Conservation (phyloP, 2,797 vertebrate genomes). For the Cyclura pinguis region DNA sequence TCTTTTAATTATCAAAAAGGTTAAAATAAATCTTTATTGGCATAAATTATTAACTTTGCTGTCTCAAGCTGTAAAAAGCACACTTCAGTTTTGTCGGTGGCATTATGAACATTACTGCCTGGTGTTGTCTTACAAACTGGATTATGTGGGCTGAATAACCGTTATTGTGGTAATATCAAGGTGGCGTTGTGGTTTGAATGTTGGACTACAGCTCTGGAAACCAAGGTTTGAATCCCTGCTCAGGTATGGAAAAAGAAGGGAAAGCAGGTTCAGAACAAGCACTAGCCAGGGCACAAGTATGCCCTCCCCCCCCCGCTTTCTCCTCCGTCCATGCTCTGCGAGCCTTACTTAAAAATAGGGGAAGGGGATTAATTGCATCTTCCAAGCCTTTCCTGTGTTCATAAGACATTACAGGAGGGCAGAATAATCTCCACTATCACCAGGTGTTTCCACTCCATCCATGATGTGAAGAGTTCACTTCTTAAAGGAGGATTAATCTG, state of each 20-base stretch:
- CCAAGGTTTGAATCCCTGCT: too few species aligned
- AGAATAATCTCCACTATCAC: too few species aligned
- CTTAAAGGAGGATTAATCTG: background rate
- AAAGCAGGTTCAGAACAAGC: too few species aligned
- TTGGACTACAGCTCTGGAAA: too few species aligned
- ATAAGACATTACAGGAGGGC: too few species aligned
- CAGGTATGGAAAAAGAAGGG: too few species aligned
- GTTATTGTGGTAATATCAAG: background rate
- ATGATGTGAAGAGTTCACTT: background rate
- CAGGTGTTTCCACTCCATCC: background rate
- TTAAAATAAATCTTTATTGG: conserved; percentile 21
- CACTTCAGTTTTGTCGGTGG: background rate
- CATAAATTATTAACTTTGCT: background rate
- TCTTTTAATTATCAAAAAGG: conserved; percentile 36
- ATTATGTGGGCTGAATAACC: background rate
- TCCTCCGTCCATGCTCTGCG: too few species aligned
- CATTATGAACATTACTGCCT: background rate
- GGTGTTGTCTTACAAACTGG: background rate
- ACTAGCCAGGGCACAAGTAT: too few species aligned
- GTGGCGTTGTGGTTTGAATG: background rate
- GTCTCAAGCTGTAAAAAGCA: background rate
- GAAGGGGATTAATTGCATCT: too few species aligned
- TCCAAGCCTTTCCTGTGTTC: too few species aligned
- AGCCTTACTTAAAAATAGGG: too few species aligned
- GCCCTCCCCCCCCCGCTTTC: too few species aligned